A percentile compares a stretch with the other conserved stretches of the same genome.
These are phyloP conservation scores for Notarius quadriscutis DNA, from an alignment of 2,113 vertebrate species.

Conservation along the genomic window DNA sequence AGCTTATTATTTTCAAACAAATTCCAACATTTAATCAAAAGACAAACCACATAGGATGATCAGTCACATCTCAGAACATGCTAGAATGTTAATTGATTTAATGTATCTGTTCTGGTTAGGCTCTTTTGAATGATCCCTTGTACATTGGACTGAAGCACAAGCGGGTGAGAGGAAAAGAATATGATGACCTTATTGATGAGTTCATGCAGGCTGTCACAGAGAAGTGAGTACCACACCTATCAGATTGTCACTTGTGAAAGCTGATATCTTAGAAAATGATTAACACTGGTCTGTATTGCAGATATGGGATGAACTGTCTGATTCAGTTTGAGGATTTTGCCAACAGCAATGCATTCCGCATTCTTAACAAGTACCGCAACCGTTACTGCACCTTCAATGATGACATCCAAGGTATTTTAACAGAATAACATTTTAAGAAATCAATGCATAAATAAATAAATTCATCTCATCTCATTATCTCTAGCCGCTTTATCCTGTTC, in stretches of 20 bases:
- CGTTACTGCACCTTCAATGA: constrained; percentile 95
- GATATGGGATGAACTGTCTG: constrained; percentile 93
- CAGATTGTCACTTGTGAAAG: background rate
- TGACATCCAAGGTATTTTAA: constrained; percentile 83
- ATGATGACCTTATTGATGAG: constrained; percentile 92
- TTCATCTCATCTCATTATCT: too few relatives aligned
- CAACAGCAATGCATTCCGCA: constrained; percentile 92
- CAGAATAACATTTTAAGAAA: background rate
- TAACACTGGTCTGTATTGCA: constrained; percentile 56
- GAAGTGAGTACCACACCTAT: constrained; percentile 77
- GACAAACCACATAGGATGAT: background rate
- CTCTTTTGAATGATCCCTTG: constrained; percentile 87
- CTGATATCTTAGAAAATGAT: constrained; percentile 6
- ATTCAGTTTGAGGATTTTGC: constrained; percentile 99
- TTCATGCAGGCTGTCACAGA: constrained; percentile 96
- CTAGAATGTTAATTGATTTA: background rate
- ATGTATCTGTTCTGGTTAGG: constrained; percentile 69
- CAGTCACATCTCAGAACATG: background rate
- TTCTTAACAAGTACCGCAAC: constrained; percentile 92
- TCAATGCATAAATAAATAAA: background rate
- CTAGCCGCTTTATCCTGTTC: too few relatives aligned
- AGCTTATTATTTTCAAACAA: background rate
- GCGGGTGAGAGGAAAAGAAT: constrained; percentile 86
- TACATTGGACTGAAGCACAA: constrained; percentile 97
- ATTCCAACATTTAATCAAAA: background rate